Evolutionary conservation across 64 coral and sea anemone genomes (phyloP).

Genomic region (Montipora cactus): DNA sequence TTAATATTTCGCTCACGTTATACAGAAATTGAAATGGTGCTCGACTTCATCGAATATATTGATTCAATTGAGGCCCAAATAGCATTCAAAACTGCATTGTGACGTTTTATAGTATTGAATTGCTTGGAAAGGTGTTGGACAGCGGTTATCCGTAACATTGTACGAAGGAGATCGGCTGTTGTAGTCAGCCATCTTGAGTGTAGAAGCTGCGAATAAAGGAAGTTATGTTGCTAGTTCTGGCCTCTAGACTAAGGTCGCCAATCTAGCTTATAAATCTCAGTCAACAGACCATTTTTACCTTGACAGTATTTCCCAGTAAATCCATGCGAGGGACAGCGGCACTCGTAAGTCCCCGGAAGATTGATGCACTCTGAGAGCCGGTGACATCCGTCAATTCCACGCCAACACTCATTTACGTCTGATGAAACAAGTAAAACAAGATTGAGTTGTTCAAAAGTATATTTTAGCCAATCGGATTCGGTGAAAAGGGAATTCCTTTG

Average conservation of each 20-base stretch:
- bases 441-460: neutral
- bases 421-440: neutral
- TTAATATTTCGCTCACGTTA: neutral
- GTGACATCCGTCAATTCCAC: neutral
- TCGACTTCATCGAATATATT: too few species aligned
- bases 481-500: neutral
- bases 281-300: neutral
- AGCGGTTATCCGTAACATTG: too few species aligned
- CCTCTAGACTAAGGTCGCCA: neutral
- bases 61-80: too few species aligned
- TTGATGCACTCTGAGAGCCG: neutral
- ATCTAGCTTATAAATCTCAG: neutral
- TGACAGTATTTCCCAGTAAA: conserved; percentile 20
- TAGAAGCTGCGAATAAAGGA: too few species aligned
- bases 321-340: neutral
- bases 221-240: too few species aligned
- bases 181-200: too few species aligned
- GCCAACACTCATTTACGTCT: neutral
- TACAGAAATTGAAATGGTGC: too few species aligned
- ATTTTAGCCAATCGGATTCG: neutral
- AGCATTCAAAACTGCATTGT: too few species aligned
- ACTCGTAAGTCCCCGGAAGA: conserved; percentile 22
- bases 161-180: too few species aligned
- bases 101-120: too few species aligned
- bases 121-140: too few species aligned